Evolutionary conservation across 2,888 invertebrate species (phyloP), one percentile per base, ranked within the genome.

Genomic region (Rhopalosiphum nymphaeae): DNA sequence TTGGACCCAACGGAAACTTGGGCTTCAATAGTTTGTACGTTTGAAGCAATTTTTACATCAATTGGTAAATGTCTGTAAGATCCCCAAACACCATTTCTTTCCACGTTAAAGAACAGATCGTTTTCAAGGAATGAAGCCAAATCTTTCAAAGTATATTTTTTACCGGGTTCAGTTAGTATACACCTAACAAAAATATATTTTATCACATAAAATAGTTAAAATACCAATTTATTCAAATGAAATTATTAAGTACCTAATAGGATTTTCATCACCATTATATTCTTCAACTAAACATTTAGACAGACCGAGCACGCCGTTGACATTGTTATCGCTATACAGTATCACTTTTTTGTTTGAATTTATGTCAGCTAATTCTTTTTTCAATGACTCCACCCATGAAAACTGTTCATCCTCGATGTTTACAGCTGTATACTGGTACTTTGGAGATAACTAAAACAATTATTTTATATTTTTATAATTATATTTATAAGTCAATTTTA

Each of bases 81-180:
- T 29, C 98, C 98, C 98, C 96, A 98, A 95, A 96, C 96, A 9
- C 97, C 97, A 95, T 97, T 96, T 95, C 97, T 97, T 95, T 96
- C 97, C 84, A 99, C 97, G 95, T 99, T 99, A 89, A 98, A 96
- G 3, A 97, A 97, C 95, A 99, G 96, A 95, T 98, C 98, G 95
- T 97, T 97, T 26, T 97, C 96, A 0, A 97, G 95, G 95, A 98
- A 98, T 4, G 96, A 96, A 49, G 49, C 86, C 9, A 94, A 94
- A 95, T 97, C 95, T 25, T 97, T 96, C 7, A 97, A 42, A 3
- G 94, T 94, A 61, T 86, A 94, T 25, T 94, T 67, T 42, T 86
- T 94, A 53, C 90, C 53, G 21, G 94, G 44, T 0, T 90, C 90
- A 2, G 90, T 11, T 13, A 94, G 7, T 53, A 94, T 90, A 53